Evolutionary conservation across 1,140 invertebrate genomes (phyloP), one percentile per base, ranked within the genome.

Genomic region (Tribolium madens): DNA sequence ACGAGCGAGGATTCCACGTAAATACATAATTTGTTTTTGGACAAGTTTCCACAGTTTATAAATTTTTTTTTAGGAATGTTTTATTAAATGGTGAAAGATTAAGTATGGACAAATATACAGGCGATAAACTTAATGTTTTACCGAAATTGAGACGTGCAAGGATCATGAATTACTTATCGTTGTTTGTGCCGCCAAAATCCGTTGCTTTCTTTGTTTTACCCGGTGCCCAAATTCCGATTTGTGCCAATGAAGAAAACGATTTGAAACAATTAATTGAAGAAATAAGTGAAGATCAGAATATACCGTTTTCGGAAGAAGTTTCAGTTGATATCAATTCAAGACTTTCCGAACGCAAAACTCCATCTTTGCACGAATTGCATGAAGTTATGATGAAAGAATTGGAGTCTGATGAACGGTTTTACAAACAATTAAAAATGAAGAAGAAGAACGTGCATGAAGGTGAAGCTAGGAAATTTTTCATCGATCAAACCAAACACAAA

Each of bases 201-300:
- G 79, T 86, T 7, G 82, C 76, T 0, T 85, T 85, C 64, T 85
- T 83, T 75, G 83, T 86, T 6, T 68, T 86, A 13, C 83, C 83
- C 5, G 80, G 77, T 17, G 84, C 82, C 12, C 78, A 79, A 42
- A 74, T 81, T 42, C 75, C 83, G 10, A 75, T 80, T 6, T 86
- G 85, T 60, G 80, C 79, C 0, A 52, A 80, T 5, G 73, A 81
- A 14, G 81, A 85, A 75, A 78, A 81, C 12, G 82, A 84, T 33
- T 74, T 78, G 3, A 64, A 79, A 26, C 46, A 76, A n/a, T 53
- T 84, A 10, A 50, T 83, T 13, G 71, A 82, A 78, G 81, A 84
- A 71, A 84, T 84, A 10, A 57, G 76, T 12, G 73, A 81, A n/a
- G 80, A 82, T 68, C 81, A 83, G 52, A 78, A 83, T 53, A 47